These are phyloP conservation scores for Podiceps cristatus DNA, from an alignment of 2,113 vertebrate species.

Conservation along the genomic window DNA sequence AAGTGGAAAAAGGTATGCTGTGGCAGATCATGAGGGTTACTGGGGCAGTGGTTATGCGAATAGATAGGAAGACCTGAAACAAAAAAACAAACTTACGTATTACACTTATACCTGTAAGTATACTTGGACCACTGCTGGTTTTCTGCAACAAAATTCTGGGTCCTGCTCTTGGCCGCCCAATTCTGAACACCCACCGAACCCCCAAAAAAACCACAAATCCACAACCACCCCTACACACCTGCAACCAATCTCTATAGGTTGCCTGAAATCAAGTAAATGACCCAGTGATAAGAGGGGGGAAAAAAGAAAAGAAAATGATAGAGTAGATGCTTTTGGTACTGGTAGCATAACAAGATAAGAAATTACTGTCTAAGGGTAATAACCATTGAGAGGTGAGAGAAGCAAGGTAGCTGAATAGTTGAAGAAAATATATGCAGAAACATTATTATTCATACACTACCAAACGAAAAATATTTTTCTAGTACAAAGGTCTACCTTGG, in stretches of 20 bases:
- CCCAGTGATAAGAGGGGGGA: too few relatives aligned
- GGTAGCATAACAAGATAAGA: neutral
- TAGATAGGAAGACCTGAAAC: fast-evolving
- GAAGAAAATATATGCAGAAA: neutral
- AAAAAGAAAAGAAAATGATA: neutral
- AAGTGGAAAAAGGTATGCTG: neutral
- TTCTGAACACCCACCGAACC: neutral
- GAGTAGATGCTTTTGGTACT: neutral
- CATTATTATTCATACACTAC: neutral
- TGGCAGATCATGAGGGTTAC: neutral
- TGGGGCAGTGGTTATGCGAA: neutral
- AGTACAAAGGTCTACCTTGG: neutral
- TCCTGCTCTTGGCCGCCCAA: neutral
- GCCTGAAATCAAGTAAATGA: neutral
- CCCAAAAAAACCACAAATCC: neutral
- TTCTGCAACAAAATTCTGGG: neutral
- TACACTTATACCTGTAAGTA: neutral
- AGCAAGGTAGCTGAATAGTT: neutral
- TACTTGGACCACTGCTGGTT: neutral
- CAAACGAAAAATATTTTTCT: neutral
- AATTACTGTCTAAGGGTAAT: neutral
- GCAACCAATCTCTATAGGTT: neutral
- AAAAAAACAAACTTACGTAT: neutral
- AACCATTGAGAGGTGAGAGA: neutral
- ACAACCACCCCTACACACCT: neutral